Conservation (phyloP, 2,113 vertebrate genomes). For the Myotis davidii region DNA sequence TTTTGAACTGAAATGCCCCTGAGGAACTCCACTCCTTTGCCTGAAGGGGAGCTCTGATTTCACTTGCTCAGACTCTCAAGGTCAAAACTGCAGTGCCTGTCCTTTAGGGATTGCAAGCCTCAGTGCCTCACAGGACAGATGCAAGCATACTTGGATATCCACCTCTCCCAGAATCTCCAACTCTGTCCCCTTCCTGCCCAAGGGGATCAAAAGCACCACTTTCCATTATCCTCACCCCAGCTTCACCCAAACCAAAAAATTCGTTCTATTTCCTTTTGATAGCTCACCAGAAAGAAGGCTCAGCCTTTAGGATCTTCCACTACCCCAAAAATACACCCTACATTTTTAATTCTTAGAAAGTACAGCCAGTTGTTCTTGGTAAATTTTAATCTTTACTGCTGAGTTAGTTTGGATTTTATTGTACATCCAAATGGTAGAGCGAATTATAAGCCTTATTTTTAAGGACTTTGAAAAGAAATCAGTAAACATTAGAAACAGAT, state of each 20-base stretch:
- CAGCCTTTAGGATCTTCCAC: neutral
- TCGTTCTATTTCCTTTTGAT: neutral
- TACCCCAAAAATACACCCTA: neutral
- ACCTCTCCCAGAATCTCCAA: neutral
- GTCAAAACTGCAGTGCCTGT: neutral
- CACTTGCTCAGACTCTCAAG: neutral
- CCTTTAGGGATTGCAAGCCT: neutral
- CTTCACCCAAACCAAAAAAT: neutral
- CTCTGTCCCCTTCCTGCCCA: neutral
- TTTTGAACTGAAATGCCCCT: neutral
- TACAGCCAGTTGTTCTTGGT: neutral
- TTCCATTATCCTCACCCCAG: neutral
- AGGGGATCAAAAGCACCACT: neutral
- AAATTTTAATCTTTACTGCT: neutral
- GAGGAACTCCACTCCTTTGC: neutral
- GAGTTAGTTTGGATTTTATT: neutral
- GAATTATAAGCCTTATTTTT: neutral
- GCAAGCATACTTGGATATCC: neutral
- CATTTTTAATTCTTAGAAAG: neutral
- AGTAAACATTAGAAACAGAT: neutral
- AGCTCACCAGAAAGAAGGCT: neutral
- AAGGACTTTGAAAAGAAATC: constrained; percentile 10
- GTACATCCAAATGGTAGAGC: neutral
- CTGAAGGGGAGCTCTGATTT: neutral
- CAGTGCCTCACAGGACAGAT: neutral